Base-by-base conservation (phyloP, 2,888 invertebrate genomes). In the Disparrhopalites patrizii region DNA sequence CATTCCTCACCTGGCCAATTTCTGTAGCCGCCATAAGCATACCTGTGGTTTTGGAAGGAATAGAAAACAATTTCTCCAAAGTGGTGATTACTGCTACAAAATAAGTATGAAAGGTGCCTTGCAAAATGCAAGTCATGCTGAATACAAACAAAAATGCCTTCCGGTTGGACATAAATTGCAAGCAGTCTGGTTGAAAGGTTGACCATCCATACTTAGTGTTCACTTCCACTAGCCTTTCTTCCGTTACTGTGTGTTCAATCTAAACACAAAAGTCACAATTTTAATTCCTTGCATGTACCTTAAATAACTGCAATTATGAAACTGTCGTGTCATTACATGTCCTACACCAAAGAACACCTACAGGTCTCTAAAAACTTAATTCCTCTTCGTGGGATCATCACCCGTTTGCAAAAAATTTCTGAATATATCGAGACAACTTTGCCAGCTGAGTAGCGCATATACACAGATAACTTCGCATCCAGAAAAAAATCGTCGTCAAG, bases 41-140 rank as follows among this genome's bases (percentile, higher is more conserved):
- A 0, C 93, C 93, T 0, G 92, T 93, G 47, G 91, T 92, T 81
- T 90, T 91, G 66, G 92, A 92, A 79, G 92, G 92, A 69, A 94
- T 89, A 82, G 91, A 90, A 79, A 92, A 94, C 68, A 94, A 82
- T 80, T 93, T 93, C 80, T 94, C 93, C 72, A 94, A 89, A 33
- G 93, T 94, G 65, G 94, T 94, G 77, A 93, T 91, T 73, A 92
- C 91, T 78, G 91, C 91, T 66, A 93, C 93, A 79, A 94, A 93
- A 80, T 94, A 94, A 47, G 94, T 93, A 80, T 90, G 90, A 80
- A 91, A 93, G 91, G 93, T 93, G 68, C 94, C 94, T 81, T 82
- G 82, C 1, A 81, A 77, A 8, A 92, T 90, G 88, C 91, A 92
- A 61, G 91, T 90, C 76, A 91, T 84, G 77, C 91, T 86, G 80